Percentiles rank a stretch among this genome's conserved stretches.
Evolutionary conservation across 2,888 invertebrate species (phyloP).

Genomic region (Mythimna ferrago): DNA sequence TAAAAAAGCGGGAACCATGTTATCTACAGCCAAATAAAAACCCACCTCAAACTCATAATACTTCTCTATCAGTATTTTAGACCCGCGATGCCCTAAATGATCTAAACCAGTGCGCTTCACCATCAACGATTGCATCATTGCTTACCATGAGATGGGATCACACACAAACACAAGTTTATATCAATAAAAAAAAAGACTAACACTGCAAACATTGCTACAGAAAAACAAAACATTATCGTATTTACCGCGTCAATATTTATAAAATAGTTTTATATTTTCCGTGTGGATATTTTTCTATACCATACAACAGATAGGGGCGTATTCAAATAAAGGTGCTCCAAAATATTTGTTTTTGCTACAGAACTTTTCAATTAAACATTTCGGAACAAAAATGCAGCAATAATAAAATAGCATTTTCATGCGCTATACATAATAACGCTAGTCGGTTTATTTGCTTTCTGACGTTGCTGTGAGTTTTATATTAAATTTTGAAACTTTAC

Average conservation of each 20-base stretch:
- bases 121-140: too few species aligned
- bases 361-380: slow-evolving; percentile 8
- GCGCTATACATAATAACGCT: neutral
- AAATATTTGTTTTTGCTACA: neutral
- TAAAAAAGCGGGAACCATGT: too few species aligned
- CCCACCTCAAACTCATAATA: too few species aligned
- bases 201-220: too few species aligned
- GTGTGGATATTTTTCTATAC: neutral
- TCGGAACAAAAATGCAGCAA: neutral
- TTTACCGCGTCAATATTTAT: slow-evolving; percentile 3
- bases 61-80: too few species aligned
- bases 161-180: too few species aligned
- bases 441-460: neutral
- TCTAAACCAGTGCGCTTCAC: too few species aligned
- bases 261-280: neutral
- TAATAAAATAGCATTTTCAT: slow-evolving; percentile 5
- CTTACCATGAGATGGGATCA: too few species aligned
- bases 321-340: slow-evolving; percentile 11
- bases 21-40: too few species aligned
- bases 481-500: neutral
- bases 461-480: neutral
- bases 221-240: slow-evolving; percentile 1
- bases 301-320: slow-evolving; percentile 1
- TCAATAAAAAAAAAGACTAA: too few species aligned
- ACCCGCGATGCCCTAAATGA: too few species aligned